Percentiles rank a stretch among this genome's conserved stretches.
Evolutionary conservation across 2,113 vertebrate species (phyloP).

Genomic region (Oryzias woworae): DNA sequence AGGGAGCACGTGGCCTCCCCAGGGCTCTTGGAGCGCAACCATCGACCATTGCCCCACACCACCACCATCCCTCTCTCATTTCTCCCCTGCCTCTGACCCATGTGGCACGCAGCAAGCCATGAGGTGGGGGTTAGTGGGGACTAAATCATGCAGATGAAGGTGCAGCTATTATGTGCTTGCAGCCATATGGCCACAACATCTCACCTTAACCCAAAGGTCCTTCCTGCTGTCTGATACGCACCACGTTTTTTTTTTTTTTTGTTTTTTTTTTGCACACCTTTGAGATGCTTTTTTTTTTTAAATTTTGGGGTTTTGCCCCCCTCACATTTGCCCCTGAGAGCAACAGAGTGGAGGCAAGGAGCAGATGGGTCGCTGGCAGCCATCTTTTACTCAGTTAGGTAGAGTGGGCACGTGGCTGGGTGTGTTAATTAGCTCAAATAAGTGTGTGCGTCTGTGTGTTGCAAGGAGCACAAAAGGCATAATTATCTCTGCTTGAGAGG

Average conservation of each 20-base stretch:
- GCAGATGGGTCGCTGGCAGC: constrained; percentile 78
- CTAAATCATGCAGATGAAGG: constrained; percentile 44
- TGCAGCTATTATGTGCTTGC: constrained; percentile 10
- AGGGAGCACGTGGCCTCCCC: constrained; percentile 55
- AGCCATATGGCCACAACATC: constrained; percentile 23
- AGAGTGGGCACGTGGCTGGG: constrained; percentile 72
- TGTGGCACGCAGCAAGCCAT: constrained; percentile 52
- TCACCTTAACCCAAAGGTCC: constrained; percentile 3
- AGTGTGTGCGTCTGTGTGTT: constrained; percentile 44
- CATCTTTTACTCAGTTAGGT: constrained; percentile 73
- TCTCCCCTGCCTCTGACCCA: constrained; percentile 40
- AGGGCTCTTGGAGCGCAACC: constrained; percentile 56
- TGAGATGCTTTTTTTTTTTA: neutral
- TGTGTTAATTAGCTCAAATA: constrained; percentile 74
- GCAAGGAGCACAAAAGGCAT: constrained; percentile 69
- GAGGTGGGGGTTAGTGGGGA: constrained; percentile 19
- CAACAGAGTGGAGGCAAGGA: constrained; percentile 51
- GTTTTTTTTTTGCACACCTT: neutral
- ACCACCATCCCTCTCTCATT: constrained; percentile 25
- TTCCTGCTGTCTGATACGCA: neutral
- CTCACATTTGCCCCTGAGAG: constrained; percentile 52
- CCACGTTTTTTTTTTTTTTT: neutral
- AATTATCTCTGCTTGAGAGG: constrained; percentile 78
- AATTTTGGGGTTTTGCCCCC: constrained; percentile 32
- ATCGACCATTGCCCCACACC: constrained; percentile 39